A percentile compares a stretch with the other conserved stretches of the same genome.
Conservation (phyloP, 2,888 invertebrate species). For the Zhengitettix transpicula region DNA sequence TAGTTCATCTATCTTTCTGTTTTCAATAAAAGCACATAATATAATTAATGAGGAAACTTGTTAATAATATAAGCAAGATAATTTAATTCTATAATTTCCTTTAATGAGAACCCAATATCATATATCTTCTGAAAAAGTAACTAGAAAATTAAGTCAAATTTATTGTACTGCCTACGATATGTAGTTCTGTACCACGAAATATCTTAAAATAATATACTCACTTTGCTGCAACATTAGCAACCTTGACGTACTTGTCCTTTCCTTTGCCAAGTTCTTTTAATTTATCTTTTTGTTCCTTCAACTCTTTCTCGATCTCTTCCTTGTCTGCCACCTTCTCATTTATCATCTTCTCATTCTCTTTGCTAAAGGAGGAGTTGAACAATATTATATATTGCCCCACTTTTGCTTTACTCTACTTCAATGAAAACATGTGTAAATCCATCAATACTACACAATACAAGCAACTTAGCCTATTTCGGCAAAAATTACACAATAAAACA, state of each 20-base stretch:
- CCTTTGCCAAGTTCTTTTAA: slow-evolving; percentile 41
- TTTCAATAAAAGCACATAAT: not conserved
- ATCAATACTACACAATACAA: too few species aligned
- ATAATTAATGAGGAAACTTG: not conserved
- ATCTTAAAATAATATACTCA: not conserved
- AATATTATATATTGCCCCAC: too few species aligned
- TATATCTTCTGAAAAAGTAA: too few species aligned
- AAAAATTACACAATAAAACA: too few species aligned
- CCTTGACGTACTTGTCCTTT: slow-evolving; percentile 25
- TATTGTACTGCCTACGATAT: not conserved
- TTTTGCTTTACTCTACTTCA: too few species aligned
- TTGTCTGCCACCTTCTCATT: slow-evolving; percentile 33
- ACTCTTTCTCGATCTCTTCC: slow-evolving; percentile 34
- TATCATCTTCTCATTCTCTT: slow-evolving; percentile 38
- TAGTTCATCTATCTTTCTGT: not conserved
- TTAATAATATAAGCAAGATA: too few species aligned
- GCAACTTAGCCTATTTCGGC: too few species aligned
- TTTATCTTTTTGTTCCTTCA: slow-evolving; percentile 30
- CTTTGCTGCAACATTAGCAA: slow-evolving; percentile 8
- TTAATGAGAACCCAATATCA: too few species aligned
- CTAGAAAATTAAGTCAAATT: too few species aligned
- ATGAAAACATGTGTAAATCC: too few species aligned
- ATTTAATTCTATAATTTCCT: too few species aligned
- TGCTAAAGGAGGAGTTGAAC: slow-evolving; percentile 23
- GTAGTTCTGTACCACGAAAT: not conserved